phyloP scores from a whole-genome alignment of 2,797 vertebrate species.

The Mus spretus region DNA sequence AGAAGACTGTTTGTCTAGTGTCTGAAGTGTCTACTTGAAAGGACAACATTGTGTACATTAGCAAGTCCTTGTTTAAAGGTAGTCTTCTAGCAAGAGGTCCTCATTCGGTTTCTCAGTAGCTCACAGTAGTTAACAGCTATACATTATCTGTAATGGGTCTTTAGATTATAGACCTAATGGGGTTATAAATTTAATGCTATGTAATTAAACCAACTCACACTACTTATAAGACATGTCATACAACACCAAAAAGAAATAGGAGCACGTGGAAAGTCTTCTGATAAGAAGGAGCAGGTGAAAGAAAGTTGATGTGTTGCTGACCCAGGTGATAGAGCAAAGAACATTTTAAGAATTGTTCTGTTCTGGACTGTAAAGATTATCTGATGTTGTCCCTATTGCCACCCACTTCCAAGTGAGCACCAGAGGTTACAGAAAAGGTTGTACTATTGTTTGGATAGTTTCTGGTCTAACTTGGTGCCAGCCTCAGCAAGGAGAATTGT shows the following conservation, averaged over 20 bases:
- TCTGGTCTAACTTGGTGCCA: constrained; percentile 54
- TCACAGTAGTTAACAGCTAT: constrained; percentile 52
- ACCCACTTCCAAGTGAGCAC: constrained; percentile 31
- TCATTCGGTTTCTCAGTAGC: constrained; percentile 66
- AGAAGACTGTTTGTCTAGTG: constrained; percentile 20
- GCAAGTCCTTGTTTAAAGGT: constrained; percentile 62
- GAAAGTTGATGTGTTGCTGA: constrained; percentile 63
- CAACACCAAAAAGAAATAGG: constrained; percentile 77
- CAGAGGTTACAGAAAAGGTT: constrained; percentile 61
- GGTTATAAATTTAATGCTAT: constrained; percentile 78
- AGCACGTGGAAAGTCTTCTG: constrained; percentile 78
- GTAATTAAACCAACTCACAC: constrained; percentile 75
- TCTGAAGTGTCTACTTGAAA: constrained; percentile 65
- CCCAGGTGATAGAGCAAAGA: constrained; percentile 61
- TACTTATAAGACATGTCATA: constrained; percentile 83
- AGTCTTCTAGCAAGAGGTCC: constrained; percentile 30
- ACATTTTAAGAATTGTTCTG: constrained; percentile 76
- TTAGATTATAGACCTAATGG: constrained; percentile 76
- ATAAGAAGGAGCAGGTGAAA: constrained; percentile 78
- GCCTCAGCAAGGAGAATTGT: constrained; percentile 44
- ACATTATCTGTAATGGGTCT: constrained; percentile 79
- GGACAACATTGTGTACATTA: constrained; percentile 54
- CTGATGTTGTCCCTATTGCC: constrained; percentile 59
- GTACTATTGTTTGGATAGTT: constrained; percentile 38
- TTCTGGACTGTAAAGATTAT: constrained; percentile 75